Evolutionary conservation across 23 tunicate genomes (phyloP).

Genomic region (Aplidium turbinatum): DNA sequence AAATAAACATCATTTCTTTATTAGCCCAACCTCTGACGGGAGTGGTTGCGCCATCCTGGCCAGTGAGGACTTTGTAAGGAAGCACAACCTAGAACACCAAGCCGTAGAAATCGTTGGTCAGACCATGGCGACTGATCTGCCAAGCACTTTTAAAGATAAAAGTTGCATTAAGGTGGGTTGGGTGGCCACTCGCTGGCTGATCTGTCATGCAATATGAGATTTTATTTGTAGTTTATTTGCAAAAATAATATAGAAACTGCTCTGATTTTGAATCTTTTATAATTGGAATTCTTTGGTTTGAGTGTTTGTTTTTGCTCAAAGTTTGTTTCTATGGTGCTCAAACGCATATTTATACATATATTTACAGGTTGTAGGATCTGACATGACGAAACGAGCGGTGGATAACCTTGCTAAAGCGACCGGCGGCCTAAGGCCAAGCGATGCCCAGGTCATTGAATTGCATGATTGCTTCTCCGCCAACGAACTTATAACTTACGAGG

Average conservation of each 20-base stretch:
- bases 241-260: too few relatives aligned
- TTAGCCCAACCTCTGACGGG: conserved; percentile 98
- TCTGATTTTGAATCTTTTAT: too few relatives aligned
- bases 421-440: conserved; percentile 62
- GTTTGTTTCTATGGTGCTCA: not conserved
- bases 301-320: too few relatives aligned
- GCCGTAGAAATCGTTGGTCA: conserved; percentile 99
- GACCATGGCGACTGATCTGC: conserved; percentile 94
- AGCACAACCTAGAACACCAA: conserved; percentile 78
- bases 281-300: too few relatives aligned
- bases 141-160: conserved; percentile 86
- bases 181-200: too few relatives aligned
- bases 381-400: conserved; percentile 83
- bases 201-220: too few relatives aligned
- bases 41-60: conserved; percentile 94
- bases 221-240: too few relatives aligned
- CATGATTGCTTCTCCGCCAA: conserved; percentile 99
- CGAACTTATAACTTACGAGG: conserved; percentile 97
- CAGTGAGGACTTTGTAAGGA: conserved; percentile 87
- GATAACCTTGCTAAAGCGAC: conserved; percentile 68
- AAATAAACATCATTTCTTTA: conserved; percentile 17
- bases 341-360: not conserved
- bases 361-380: conserved; percentile 81
- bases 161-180: conserved; percentile 77
- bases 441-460: conserved; percentile 93